Base-by-base conservation (phyloP, 2,113 vertebrate species). In the Xenopus laevis region DNA sequence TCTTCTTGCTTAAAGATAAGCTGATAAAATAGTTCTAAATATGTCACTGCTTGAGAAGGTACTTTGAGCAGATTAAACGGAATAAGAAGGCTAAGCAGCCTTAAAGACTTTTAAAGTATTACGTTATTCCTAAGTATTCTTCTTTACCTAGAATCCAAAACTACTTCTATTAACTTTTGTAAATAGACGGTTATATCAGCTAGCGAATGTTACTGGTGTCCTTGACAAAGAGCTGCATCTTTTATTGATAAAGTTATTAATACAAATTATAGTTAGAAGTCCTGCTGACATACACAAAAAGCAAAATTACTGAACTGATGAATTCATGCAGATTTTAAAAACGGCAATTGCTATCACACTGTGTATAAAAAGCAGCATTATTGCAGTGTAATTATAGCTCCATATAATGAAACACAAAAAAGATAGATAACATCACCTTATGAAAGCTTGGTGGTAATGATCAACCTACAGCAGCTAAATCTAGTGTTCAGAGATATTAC, bases 1-100 rank as follows among this genome's bases (percentile, higher is more conserved):
- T 77, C 73, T 68, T 68, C 66, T 68, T 76, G 18, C 52, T 64
- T 46, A 68, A 44, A 77, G 74, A 77, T 77, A 70, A 77, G 67
- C 74, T 70, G 74, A 77, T 77, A 77, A 77, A 77, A 77, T 70
- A 70, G 74, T 70, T 77, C 60, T 77, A 77, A 77, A 77, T 77
- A 77, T 77, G 67, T 70, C 66, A 70, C 57, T 46, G 60, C 74
- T 70, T 70, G 60, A 64, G 74, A 77, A 77, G 50, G 30, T 60
- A 77, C 74, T 77, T 77, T 69, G 67, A 63, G 47, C 66, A 77
- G 74, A 77, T 77, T 77, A 77, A 77, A 74, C 52, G 71, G 20
- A 62, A 60, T 68, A 63, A 69, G 65, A 52, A 68, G 52, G 27
- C 67, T 57, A 47, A 77, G 67, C 13, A 57, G 15, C 30, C 33